Percentiles rank a stretch among this genome's conserved stretches.
Conservation (phyloP, 2,888 invertebrate species). For the Epistrophe grossulariae region DNA sequence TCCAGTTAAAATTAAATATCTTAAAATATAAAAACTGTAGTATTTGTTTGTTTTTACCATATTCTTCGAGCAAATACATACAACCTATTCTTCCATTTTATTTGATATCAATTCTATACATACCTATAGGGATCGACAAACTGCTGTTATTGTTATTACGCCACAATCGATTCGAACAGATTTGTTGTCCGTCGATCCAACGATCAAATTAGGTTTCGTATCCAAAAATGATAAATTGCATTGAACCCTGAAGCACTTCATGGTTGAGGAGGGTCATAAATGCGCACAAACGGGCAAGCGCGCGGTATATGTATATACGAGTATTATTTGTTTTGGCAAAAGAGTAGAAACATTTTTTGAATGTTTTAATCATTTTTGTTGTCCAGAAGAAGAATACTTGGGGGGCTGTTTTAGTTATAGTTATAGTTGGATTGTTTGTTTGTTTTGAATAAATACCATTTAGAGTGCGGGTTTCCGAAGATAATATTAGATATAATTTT, state of each 20-base stretch:
- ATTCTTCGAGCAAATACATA: not conserved
- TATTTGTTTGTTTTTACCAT: not conserved
- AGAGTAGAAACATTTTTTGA: slow-evolving; percentile 45
- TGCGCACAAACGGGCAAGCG: slow-evolving; percentile 23
- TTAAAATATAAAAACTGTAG: not conserved
- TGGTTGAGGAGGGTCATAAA: slow-evolving; percentile 31
- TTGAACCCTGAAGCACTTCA: slow-evolving; percentile 57
- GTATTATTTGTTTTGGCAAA: slow-evolving; percentile 56
- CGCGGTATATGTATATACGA: not conserved
- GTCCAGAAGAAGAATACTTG: not conserved
- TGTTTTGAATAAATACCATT: slow-evolving; percentile 18
- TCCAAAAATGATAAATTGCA: slow-evolving; percentile 68
- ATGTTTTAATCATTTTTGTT: slow-evolving; percentile 68
- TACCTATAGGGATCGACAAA: slow-evolving; percentile 48
- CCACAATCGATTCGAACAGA: slow-evolving; percentile 71
- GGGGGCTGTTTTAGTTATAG: slow-evolving; percentile 1
- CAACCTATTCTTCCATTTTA: not conserved
- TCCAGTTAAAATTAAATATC: not conserved
- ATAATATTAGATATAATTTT: slow-evolving; percentile 38
- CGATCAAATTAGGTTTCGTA: slow-evolving; percentile 69
- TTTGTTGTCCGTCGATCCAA: slow-evolving; percentile 59
- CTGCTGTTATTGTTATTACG: slow-evolving; percentile 70
- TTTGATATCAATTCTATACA: not conserved
- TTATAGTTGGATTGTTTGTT: slow-evolving; percentile 16
- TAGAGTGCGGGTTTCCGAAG: slow-evolving; percentile 8